Percentiles rank a stretch among this genome's conserved stretches.
These are phyloP conservation scores for Drosophila kanekoi DNA, from an alignment of 2,888 invertebrate genomes.

Conservation along the genomic window DNA sequence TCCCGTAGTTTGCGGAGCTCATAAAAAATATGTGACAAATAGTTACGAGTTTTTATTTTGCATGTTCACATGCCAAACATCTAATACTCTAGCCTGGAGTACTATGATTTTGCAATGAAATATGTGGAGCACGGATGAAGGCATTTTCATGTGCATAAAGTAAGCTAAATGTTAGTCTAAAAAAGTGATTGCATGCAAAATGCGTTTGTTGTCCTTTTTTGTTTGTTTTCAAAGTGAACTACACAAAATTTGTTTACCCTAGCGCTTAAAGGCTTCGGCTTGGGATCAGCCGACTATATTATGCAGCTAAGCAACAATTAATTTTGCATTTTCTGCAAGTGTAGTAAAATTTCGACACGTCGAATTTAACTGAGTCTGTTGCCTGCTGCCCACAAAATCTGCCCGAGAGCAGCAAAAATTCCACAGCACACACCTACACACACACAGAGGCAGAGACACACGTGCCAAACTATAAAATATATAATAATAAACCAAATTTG, in stretches of 20 bases:
- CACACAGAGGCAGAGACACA: conserved; percentile 35
- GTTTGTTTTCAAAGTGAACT: not conserved
- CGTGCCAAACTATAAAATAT: conserved; percentile 78
- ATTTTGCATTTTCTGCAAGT: conserved; percentile 20
- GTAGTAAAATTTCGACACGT: conserved; percentile 21
- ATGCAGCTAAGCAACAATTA: conserved; percentile 2
- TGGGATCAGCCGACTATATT: not conserved
- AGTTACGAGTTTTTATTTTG: not conserved
- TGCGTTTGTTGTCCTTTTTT: not conserved
- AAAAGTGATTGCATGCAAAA: too few species aligned
- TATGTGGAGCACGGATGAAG: not conserved
- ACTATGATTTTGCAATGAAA: not conserved
- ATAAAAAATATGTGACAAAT: conserved; percentile 1
- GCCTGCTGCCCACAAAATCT: conserved; percentile 20
- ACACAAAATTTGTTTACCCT: not conserved
- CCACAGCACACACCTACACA: conserved; percentile 22
- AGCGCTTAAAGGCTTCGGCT: not conserved
- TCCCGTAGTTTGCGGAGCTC: not conserved
- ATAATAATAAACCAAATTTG: conserved; percentile 80
- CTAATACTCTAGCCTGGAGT: not conserved
- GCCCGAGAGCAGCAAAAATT: conserved; percentile 48
- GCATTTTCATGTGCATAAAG: too few species aligned
- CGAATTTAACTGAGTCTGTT: conserved; percentile 2
- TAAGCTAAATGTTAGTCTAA: too few species aligned
- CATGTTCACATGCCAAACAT: not conserved